Percentiles rank a stretch among this genome's conserved stretches.
These are phyloP conservation scores for Catocala fraxini DNA, from an alignment of 2,888 invertebrate genomes.

Conservation along the genomic window DNA sequence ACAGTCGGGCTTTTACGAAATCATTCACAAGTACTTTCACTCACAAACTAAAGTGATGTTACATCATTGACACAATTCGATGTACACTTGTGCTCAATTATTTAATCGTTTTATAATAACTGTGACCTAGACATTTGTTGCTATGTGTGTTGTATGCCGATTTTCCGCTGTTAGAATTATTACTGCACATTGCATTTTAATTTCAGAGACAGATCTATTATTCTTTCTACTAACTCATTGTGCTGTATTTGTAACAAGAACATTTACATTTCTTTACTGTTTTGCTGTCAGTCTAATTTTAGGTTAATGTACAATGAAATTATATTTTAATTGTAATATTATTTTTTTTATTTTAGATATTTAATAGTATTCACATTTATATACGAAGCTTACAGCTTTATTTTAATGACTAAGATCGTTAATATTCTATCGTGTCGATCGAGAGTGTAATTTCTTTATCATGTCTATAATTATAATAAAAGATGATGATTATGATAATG, in stretches of 20 bases:
- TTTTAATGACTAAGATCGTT: no score
- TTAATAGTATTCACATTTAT: background rate
- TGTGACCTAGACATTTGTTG: conserved; percentile 67
- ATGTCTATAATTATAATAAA: no score
- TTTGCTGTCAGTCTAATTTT: no score
- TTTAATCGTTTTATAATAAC: conserved; percentile 75
- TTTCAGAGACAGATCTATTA: no score
- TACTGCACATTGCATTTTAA: background rate
- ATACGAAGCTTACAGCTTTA: no score
- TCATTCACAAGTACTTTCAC: conserved; percentile 64
- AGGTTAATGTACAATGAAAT: background rate
- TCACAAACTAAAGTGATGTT: conserved; percentile 53
- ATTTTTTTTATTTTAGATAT: background rate
- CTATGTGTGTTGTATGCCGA: conserved; percentile 21
- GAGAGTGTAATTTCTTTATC: no score
- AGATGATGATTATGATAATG: background rate
- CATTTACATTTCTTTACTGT: no score
- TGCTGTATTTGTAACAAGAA: no score
- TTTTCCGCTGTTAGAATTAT: conserved; percentile 1
- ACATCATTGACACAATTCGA: conserved; percentile 63
- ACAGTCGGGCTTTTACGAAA: conserved; percentile 37
- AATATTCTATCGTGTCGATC: no score
- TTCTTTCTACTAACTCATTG: no score
- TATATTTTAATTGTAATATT: background rate
- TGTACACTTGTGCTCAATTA: conserved; percentile 65